Conservation (phyloP, 1,140 invertebrate genomes). For the Himalopsyche phryganea region DNA sequence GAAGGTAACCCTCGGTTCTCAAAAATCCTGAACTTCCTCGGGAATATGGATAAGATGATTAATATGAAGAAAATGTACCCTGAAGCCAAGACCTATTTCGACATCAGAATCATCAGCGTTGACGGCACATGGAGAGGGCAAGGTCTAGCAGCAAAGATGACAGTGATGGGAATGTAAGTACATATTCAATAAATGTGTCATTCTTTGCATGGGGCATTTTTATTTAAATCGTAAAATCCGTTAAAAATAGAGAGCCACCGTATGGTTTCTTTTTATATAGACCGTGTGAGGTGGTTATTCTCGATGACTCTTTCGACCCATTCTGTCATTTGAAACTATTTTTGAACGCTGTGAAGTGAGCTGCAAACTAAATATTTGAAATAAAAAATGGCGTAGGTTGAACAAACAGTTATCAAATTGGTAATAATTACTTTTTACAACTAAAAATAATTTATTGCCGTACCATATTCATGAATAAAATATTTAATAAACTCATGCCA, state of each 20-base stretch:
- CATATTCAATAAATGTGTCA: background rate
- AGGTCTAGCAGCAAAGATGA: constrained; percentile 61
- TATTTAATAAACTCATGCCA: too few relatives aligned
- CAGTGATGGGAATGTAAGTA: constrained; percentile 62
- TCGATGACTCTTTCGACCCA: too few relatives aligned
- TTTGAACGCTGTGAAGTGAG: too few relatives aligned
- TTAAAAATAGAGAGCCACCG: background rate
- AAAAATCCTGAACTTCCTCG: constrained; percentile 60
- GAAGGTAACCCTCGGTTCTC: constrained; percentile 59
- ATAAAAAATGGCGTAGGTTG: too few relatives aligned
- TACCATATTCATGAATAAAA: too few relatives aligned
- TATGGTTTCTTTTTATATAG: background rate
- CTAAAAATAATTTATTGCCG: too few relatives aligned
- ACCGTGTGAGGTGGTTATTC: too few relatives aligned
- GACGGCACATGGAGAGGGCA: constrained; percentile 61
- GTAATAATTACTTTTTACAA: too few relatives aligned
- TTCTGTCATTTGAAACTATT: too few relatives aligned
- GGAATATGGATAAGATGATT: constrained; percentile 55
- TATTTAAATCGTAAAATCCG: too few relatives aligned
- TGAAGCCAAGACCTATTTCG: constrained; percentile 54
- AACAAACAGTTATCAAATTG: too few relatives aligned
- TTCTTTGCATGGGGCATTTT: background rate
- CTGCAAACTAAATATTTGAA: too few relatives aligned
- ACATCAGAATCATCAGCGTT: constrained; percentile 64
- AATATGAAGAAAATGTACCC: constrained; percentile 56